Evolutionary conservation across 2,888 invertebrate species (phyloP).

Genomic region (Adineta ricciae): DNA sequence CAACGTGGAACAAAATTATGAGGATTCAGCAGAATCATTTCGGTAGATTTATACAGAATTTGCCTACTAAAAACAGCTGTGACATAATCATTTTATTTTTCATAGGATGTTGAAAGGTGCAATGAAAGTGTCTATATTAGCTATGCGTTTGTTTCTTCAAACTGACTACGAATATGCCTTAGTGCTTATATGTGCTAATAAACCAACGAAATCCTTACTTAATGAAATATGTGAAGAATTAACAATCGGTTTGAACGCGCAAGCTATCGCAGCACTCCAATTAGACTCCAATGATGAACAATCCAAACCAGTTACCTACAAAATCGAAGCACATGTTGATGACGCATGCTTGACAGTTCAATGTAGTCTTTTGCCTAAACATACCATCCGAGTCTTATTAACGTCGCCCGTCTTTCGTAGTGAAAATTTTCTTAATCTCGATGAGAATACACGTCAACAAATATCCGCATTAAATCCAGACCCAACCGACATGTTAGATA

Average conservation of each 20-base stretch:
- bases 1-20: not conserved
- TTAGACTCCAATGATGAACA: not conserved
- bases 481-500: constrained; percentile 83
- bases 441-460: not conserved
- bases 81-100: not conserved
- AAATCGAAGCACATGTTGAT: not conserved
- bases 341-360: not conserved
- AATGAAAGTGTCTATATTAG: not conserved
- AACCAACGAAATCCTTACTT: not conserved
- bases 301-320: not conserved
- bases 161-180: not conserved
- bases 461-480: constrained; percentile 50
- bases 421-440: constrained; percentile 24
- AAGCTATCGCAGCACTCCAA: not conserved
- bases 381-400: constrained; percentile 18
- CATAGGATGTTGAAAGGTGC: constrained; percentile 15
- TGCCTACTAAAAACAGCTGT: too few species aligned
- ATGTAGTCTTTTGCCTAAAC: not conserved
- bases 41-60: not conserved
- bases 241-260: not conserved
- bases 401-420: constrained; percentile 31
- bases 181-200: constrained; percentile 21
- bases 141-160: not conserved
- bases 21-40: not conserved
- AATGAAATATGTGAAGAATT: constrained; percentile 3